phyloP scores from a whole-genome alignment of 2,888 invertebrate species.

The Sminthurinus aureus region DNA sequence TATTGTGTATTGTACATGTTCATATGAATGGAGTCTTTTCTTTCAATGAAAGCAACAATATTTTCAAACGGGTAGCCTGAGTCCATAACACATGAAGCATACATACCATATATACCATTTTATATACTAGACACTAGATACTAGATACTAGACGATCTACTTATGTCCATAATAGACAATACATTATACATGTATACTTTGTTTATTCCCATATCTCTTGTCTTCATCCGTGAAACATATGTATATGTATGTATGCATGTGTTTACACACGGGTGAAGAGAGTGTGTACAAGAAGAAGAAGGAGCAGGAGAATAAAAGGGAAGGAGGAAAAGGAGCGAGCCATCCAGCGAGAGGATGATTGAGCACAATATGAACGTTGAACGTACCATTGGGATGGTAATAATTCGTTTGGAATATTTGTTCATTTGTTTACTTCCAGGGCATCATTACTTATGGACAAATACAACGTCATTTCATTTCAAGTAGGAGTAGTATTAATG shows the following conservation, averaged over 20 bases:
- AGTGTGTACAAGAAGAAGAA: neutral
- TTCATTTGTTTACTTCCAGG: slow-evolving; percentile 34
- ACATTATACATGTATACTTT: neutral
- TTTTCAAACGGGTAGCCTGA: neutral
- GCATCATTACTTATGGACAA: slow-evolving; percentile 38
- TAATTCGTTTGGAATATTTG: slow-evolving; percentile 36
- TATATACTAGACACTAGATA: neutral
- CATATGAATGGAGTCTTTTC: neutral
- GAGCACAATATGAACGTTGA: slow-evolving; percentile 20
- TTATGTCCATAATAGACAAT: neutral
- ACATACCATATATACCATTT: too few species aligned
- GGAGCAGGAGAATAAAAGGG: too few species aligned
- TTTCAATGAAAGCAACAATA: slow-evolving; percentile 17
- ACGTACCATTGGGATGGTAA: slow-evolving; percentile 30
- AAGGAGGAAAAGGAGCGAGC: too few species aligned
- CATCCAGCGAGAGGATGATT: neutral
- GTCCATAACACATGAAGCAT: too few species aligned
- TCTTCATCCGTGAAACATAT: neutral
- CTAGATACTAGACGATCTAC: too few species aligned
- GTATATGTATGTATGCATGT: neutral
- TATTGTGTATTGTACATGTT: too few species aligned
- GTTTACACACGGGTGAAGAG: too few species aligned
- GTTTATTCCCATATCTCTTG: neutral
- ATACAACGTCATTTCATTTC: slow-evolving; percentile 22
- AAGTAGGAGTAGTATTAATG: slow-evolving; percentile 1